phyloP scores from a whole-genome alignment of 2,797 vertebrate species.

The Poliocrania exsul region DNA sequence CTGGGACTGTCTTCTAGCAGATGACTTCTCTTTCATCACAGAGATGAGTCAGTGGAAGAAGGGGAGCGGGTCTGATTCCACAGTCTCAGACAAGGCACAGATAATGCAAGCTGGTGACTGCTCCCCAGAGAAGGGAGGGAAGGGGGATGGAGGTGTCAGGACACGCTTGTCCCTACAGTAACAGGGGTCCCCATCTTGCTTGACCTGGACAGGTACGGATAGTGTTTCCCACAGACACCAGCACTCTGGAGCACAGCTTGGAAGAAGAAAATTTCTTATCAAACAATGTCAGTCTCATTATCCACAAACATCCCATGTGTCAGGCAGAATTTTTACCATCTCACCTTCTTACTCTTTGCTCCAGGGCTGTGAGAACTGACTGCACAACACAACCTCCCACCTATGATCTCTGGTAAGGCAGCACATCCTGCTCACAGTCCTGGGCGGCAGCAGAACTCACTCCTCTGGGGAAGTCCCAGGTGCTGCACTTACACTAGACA shows the following conservation, averaged over 20 bases:
- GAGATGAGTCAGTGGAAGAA: neutral
- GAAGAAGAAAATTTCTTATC: neutral
- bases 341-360: fast-evolving
- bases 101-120: neutral
- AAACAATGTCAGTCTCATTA: neutral
- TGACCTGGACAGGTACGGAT: neutral
- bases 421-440: neutral
- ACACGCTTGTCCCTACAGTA: neutral
- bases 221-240: neutral
- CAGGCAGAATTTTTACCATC: neutral
- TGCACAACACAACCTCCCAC: fast-evolving
- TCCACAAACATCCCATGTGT: neutral
- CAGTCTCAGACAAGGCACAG: neutral
- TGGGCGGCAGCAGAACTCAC: neutral
- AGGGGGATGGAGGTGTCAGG: neutral
- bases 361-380: neutral
- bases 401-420: neutral
- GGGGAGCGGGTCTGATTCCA: neutral
- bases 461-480: neutral
- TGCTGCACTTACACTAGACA: neutral
- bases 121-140: neutral
- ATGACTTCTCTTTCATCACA: constrained; percentile 48
- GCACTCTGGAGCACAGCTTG: fast-evolving
- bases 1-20: neutral
- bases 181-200: neutral